A percentile compares a stretch with the other conserved stretches of the same genome.
Evolutionary conservation across 2,888 invertebrate genomes (phyloP).

Genomic region (Orchesella flavescens): DNA sequence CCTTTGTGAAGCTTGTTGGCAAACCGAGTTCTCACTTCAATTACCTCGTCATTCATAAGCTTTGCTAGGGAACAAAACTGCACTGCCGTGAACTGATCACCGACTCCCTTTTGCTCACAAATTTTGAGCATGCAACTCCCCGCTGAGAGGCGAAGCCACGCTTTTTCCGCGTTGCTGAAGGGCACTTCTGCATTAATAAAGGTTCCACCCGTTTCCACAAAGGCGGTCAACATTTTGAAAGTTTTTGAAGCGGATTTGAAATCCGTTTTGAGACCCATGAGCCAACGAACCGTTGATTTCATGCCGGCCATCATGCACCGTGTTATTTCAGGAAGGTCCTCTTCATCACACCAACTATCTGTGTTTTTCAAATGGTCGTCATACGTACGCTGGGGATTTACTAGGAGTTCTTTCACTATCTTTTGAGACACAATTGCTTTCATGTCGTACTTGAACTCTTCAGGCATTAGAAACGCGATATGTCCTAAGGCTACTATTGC

Average conservation of each 20-base stretch:
- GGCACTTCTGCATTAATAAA: conserved; percentile 76
- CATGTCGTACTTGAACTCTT: conserved; percentile 90
- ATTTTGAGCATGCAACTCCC: conserved; percentile 97
- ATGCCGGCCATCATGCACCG: conserved; percentile 93
- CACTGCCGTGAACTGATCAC: conserved; percentile 93
- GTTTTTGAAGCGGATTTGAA: conserved; percentile 92
- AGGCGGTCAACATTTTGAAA: conserved; percentile 93
- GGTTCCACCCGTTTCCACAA: conserved; percentile 93
- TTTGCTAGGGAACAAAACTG: conserved; percentile 95
- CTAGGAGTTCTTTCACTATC: conserved; percentile 95
- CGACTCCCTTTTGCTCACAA: conserved; percentile 96
- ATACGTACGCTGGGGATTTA: conserved; percentile 75
- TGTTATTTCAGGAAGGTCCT: conserved; percentile 91
- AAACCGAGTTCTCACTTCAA: conserved; percentile 91
- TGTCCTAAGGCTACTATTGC: conserved; percentile 96
- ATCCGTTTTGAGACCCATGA: conserved; percentile 91
- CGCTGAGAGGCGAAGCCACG: conserved; percentile 89
- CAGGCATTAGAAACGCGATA: conserved; percentile 92
- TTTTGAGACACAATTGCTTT: conserved; percentile 95
- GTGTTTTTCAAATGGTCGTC: conserved; percentile 78
- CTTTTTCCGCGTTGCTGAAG: conserved; percentile 62
- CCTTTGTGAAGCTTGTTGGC: conserved; percentile 95
- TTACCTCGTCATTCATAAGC: conserved; percentile 83
- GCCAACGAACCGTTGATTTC: conserved; percentile 97
- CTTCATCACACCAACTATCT: conserved; percentile 86